These are phyloP conservation scores for Vidua macroura DNA, from an alignment of 2,113 vertebrate genomes.

Conservation along the genomic window DNA sequence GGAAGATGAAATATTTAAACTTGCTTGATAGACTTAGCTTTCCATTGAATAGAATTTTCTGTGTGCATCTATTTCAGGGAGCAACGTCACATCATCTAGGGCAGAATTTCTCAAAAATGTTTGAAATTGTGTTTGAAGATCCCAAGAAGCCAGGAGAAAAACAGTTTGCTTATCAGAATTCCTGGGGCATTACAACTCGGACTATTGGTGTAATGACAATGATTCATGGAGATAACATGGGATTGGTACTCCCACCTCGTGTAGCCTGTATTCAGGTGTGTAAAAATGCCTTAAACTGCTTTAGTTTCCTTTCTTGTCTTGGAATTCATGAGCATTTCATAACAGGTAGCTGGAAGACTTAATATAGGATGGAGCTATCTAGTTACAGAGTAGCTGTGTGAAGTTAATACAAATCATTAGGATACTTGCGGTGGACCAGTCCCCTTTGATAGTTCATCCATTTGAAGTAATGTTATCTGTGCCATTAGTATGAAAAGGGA, in stretches of 20 bases:
- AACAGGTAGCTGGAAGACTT: not conserved
- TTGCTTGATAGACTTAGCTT: not conserved
- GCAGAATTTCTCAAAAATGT: slow-evolving; percentile 98
- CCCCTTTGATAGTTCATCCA: not conserved
- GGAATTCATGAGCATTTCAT: not conserved
- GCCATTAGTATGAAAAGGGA: not conserved
- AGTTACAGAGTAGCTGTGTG: not conserved
- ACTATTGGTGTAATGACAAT: slow-evolving; percentile 96
- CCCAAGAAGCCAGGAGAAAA: slow-evolving; percentile 93
- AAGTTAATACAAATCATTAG: not conserved
- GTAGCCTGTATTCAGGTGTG: slow-evolving; percentile 93
- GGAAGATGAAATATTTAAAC: not conserved
- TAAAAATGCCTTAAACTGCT: not conserved
- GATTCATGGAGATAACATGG: slow-evolving; percentile 98
- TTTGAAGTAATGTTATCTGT: not conserved
- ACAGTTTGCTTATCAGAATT: slow-evolving; percentile 94
- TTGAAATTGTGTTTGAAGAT: slow-evolving; percentile 95
- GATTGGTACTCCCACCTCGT: slow-evolving; percentile 89
- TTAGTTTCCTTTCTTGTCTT: not conserved
- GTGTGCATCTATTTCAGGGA: slow-evolving; percentile 75
- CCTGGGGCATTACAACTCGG: slow-evolving; percentile 95
- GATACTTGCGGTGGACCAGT: not conserved
- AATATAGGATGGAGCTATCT: not conserved
- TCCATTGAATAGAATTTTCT: not conserved
- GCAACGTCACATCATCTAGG: slow-evolving; percentile 96